Percentiles rank a stretch among this genome's conserved stretches.
Conservation (phyloP, 2,797 vertebrate species). For the Siniperca scherzeri region DNA sequence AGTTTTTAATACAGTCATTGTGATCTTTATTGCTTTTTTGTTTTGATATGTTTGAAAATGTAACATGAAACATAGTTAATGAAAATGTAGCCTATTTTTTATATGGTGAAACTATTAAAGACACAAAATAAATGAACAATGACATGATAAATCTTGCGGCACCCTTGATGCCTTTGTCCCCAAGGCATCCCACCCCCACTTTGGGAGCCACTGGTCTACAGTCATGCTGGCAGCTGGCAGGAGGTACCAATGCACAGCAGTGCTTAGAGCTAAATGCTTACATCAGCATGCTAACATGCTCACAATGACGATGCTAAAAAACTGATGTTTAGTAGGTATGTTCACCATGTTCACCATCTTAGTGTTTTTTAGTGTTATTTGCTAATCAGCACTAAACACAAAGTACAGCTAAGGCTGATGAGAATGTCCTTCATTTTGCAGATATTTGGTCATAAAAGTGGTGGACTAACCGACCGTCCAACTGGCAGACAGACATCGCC, state of each 20-base stretch:
- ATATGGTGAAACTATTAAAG: not conserved
- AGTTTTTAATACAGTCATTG: not conserved
- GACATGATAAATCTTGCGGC: not conserved
- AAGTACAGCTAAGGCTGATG: not conserved
- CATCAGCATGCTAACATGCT: not conserved
- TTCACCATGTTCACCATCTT: not conserved
- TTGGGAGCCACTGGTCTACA: not conserved
- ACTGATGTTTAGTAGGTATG: not conserved
- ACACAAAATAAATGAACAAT: not conserved
- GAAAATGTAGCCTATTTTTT: not conserved
- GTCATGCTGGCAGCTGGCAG: not conserved
- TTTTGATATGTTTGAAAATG: too few relatives aligned
- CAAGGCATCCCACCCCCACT: not conserved
- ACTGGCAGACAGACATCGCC: too few relatives aligned
- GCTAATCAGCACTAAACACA: not conserved
- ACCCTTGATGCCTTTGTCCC: not conserved
- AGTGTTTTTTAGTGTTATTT: not conserved
- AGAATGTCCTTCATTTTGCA: not conserved
- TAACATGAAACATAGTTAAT: not conserved
- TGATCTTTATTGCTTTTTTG: too few relatives aligned
- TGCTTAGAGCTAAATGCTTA: not conserved
- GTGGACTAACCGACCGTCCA: not conserved
- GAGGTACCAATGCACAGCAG: not conserved
- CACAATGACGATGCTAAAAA: not conserved
- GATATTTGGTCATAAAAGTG: not conserved